phyloP scores from a whole-genome alignment of 2,113 vertebrate species.

The Poecile atricapillus region DNA sequence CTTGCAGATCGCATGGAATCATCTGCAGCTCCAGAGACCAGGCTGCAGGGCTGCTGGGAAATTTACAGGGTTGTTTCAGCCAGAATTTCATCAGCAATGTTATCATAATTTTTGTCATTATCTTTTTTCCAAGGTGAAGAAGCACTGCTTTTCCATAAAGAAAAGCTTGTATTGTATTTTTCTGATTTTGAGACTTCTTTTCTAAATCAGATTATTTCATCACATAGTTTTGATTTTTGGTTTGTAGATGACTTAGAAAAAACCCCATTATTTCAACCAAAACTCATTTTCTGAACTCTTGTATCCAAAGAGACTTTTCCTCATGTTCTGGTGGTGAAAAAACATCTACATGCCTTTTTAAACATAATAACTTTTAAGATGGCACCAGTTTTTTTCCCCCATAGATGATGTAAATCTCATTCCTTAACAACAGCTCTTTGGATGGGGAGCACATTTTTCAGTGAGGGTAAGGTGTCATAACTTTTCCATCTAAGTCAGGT shows the following conservation, averaged over 20 bases:
- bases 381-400: fast-evolving
- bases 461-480: background rate
- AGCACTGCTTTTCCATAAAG: background rate
- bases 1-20: background rate
- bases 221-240: background rate
- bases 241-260: background rate
- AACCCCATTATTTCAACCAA: background rate
- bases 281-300: background rate
- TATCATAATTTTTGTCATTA: background rate
- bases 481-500: background rate
- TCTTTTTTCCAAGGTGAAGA: background rate
- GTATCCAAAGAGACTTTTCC: background rate
- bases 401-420: background rate
- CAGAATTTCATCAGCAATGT: background rate
- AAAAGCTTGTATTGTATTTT: background rate
- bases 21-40: background rate
- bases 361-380: background rate
- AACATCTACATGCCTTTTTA: background rate
- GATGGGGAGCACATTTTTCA: background rate
- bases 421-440: background rate
- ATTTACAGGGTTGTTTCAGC: background rate
- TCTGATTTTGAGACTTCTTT: background rate
- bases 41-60: background rate
- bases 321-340: background rate
- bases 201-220: background rate